These are phyloP conservation scores for Caprella mutica DNA, from an alignment of 2,888 invertebrate species.

Conservation along the genomic window DNA sequence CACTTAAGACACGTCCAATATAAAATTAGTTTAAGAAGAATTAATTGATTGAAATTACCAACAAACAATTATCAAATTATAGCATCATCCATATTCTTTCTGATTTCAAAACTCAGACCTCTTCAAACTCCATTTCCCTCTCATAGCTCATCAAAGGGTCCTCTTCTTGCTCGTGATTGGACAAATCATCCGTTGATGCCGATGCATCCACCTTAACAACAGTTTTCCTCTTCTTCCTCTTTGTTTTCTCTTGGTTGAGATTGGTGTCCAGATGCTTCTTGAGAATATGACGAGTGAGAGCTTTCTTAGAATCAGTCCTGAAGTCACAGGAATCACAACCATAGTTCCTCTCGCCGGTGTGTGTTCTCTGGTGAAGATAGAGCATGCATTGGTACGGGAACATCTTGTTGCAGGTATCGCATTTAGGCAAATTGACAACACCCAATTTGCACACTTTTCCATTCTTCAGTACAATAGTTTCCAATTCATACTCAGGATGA, in stretches of 20 bases:
- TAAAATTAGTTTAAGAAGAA: too few relatives aligned
- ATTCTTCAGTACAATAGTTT: constrained; percentile 20
- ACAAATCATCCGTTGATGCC: too few relatives aligned
- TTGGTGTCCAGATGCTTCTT: constrained; percentile 11
- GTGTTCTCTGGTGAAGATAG: constrained; percentile 26
- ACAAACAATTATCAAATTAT: too few relatives aligned
- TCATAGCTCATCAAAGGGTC: constrained; percentile 46
- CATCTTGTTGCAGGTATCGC: constrained; percentile 27
- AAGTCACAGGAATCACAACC: constrained; percentile 29
- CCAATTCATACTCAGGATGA: constrained; percentile 20
- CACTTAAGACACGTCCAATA: too few relatives aligned
- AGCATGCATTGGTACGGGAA: constrained; percentile 30
- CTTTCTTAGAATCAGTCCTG: constrained; percentile 23
- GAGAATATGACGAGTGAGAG: constrained; percentile 23
- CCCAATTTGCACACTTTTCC: constrained; percentile 27
- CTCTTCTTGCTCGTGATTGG: too few relatives aligned
- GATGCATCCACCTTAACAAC: too few relatives aligned
- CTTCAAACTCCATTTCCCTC: constrained; percentile 51
- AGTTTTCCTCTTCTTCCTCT: constrained; percentile 2
- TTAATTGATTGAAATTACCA: too few relatives aligned
- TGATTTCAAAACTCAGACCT: too few relatives aligned
- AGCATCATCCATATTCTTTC: too few relatives aligned
- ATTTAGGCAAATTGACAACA: constrained; percentile 25
- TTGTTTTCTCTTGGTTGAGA: not conserved
- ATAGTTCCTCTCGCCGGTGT: constrained; percentile 30